Base-by-base conservation (phyloP, 2,797 vertebrate species). In the Limosa lapponica region DNA sequence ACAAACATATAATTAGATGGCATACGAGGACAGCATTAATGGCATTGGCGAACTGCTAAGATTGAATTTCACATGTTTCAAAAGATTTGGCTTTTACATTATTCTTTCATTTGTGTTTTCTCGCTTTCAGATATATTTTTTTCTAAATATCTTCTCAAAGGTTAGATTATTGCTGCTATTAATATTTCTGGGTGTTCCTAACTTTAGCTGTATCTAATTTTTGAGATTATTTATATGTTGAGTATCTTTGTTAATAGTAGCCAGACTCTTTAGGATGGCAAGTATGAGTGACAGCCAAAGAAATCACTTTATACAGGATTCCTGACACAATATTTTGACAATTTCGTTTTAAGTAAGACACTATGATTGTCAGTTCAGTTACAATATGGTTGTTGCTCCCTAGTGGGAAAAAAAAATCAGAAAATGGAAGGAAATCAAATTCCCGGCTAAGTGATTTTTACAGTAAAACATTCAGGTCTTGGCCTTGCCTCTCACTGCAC, bases 241-340 rank as follows among this genome's bases (percentile, higher is more conserved):
- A 82, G 44, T 39, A 34, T 69, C 89, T 92, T 87, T 89, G 78
- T 70, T 92, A 96, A 91, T 72, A 62, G 81, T 19, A 87, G 71
- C 51, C 39, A 89, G 89, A 87, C 71, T 95, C 88, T 94, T 95
- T 83, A 94, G 91, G 89, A 90, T 75, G 52, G 83, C 34, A 82
- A 54, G 28, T 32, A 39, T 95, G 96, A 96, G 88, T 95, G 96
- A 94, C 96, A 97, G 95, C 80, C 92, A 89, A 61, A 79, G 89
- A 94, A 96, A 91, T 89, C 72, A 54, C 84, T 94, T 95, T 70
- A 49, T 52, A 36, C 94, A 71, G 64, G 19, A 93, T 87, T 87
- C 75, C 92, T 97, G 96, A 94, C 96, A 97, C 75, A 97, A 97
- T 97, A 97, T 97, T 97, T 95, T 97, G 97, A 97, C 96, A 94